Base-by-base conservation (phyloP, 2,888 invertebrate species). In the Agapostemon virescens region DNA sequence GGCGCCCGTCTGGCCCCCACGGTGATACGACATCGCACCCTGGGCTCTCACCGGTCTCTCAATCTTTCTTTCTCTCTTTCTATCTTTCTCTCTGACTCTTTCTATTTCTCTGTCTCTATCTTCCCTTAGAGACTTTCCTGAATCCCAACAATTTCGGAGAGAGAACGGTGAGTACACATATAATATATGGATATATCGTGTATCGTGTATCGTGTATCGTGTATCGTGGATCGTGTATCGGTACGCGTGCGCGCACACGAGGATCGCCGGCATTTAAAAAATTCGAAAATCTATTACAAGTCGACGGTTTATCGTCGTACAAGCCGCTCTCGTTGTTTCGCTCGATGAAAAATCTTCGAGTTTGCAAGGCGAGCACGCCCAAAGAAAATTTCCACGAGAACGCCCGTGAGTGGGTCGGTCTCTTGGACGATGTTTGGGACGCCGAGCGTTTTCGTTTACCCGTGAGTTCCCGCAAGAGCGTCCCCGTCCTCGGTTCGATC, bases 11-110 rank as follows among this genome's bases (percentile, higher is more conserved):
- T 90, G 90, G 77, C 89, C 90, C 74, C 91, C 89, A 82, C 91
- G 90, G 85, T 90, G 90, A 84, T 90, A 92, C 85, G 92, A 89
- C 92, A 92, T 92, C 85, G 89, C 88, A 86, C 85, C 58, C 82
- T 63, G 68, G 79, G 74, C 36, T 82, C 36, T 82, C 78, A 81
- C 82, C 82, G 68, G 82, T 82, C 69, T 49, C 73, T 75, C 68
- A 49, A 79, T 79, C 69, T 55, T 61, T 68, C 30, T 67, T 55
- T 69, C 61, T 58, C 66, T 70, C 49, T 77, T 20, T 77, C 38
- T n/a, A n/a, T 68, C 30, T 67, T 55, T 69, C 61, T 58, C 66
- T 70, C 49, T 77, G 20, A 74, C 38, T 20, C 61, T 69, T 40
- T 55, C 66, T 74, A 66, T 33, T 15, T 30, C 33, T 20, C 33